Base-by-base conservation (phyloP, 2,888 invertebrate species). In the Deroplatys truncata region DNA sequence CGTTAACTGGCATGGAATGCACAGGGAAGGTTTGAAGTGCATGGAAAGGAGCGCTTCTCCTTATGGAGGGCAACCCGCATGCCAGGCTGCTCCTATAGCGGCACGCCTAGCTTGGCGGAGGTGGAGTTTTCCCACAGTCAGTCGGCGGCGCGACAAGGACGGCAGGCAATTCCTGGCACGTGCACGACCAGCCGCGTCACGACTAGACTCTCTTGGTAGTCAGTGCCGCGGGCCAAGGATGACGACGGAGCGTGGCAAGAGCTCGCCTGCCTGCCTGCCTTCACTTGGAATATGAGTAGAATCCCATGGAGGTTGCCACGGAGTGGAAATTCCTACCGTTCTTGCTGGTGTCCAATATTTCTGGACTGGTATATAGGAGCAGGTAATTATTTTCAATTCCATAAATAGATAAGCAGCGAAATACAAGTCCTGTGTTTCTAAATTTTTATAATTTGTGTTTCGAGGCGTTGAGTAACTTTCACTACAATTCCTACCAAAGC, bases 61-160 rank as follows among this genome's bases (percentile, higher is more conserved):
- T 20, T 16, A 4, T 20, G 4, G 56, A 16, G 25, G 56, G 56
- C 56, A 72, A 72, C 56, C 56, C 56, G 56, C 56, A 25, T 25
- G 5, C 16, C 56, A 72, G 10, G 56, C 56, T 72, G 56, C 56
- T 72, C 56, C 56, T 72, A 72, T 72, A 72, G 56, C 56, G 56
- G 56, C 56, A 72, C 56, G 56, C 56, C 56, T 72, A 72, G 56
- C 56, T 20, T 20, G 56, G 56, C 15, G 35, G 29, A 83, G 89
- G 89, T 56, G 89, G 89, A 89, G 89, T 87, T 89, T 89, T 89
- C 89, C 89, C 89, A 89, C 89, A 89, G 83, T 89, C 89, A 25
- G 56, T 35, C 87, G n/a, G 56, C 56, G 56, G 56, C 35, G 84
- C 83, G 89, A 89, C 89, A 84, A 89, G 86, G 89, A 89, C 84